Evolutionary conservation across 1,140 invertebrate species (phyloP).

Genomic region (Leptopilina clavipes): DNA sequence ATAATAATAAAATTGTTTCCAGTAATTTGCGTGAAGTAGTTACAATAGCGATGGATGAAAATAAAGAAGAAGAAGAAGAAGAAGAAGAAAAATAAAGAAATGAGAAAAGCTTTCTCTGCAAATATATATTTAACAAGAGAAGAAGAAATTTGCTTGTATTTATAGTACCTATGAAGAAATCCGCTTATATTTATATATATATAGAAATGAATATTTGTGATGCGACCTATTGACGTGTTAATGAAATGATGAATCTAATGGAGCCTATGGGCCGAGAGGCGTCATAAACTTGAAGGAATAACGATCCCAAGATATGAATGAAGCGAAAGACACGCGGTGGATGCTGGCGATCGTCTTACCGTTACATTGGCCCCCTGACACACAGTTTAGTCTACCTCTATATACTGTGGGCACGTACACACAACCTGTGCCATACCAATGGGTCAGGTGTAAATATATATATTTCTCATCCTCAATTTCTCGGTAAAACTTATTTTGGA

Average conservation of each 20-base stretch:
- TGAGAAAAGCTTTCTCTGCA: no score
- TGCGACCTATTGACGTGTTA: conserved; percentile 37
- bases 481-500: no score
- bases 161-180: no score
- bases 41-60: background rate
- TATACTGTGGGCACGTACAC: conserved; percentile 30
- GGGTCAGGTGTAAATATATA: conserved; percentile 57
- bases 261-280: conserved; percentile 12
- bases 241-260: conserved; percentile 30
- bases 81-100: no score
- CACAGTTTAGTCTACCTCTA: conserved; percentile 60
- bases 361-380: conserved; percentile 72
- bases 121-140: no score
- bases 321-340: conserved; percentile 44
- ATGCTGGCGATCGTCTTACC: conserved; percentile 57
- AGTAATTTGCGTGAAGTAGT: background rate
- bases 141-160: no score
- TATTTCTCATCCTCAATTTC: conserved; percentile 42
- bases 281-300: conserved; percentile 34
- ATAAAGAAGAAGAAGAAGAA: no score
- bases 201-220: no score
- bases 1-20: background rate
- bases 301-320: conserved; percentile 51
- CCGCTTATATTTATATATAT: no score
- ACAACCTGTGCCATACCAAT: conserved; percentile 52